phyloP scores from a whole-genome alignment of 2,888 invertebrate genomes.

The Agrypnus murinus region DNA sequence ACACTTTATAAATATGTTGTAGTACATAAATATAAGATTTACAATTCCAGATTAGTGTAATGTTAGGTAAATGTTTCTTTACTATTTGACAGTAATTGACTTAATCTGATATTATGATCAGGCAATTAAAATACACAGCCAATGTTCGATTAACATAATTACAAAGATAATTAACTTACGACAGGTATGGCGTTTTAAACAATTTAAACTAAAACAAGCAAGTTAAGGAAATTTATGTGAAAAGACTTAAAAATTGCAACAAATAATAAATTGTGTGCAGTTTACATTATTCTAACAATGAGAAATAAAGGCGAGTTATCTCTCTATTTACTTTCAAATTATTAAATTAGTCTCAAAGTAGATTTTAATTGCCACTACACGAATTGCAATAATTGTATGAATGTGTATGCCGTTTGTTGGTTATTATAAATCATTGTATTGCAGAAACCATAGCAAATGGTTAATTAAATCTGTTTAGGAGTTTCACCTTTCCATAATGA shows the following conservation, averaged over 20 bases:
- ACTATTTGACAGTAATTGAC: slow-evolving; percentile 27
- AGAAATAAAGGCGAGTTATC: slow-evolving; percentile 20
- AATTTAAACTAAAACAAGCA: slow-evolving; percentile 17
- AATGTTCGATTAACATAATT: slow-evolving; percentile 26
- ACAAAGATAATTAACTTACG: slow-evolving; percentile 23
- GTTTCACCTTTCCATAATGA: slow-evolving; percentile 34
- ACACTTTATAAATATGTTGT: too few relatives aligned
- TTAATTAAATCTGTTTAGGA: slow-evolving; percentile 33
- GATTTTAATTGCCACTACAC: slow-evolving; percentile 32
- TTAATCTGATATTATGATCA: slow-evolving; percentile 24
- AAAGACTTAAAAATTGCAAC: not conserved
- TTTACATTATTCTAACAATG: slow-evolving; percentile 5
- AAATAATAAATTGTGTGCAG: not conserved
- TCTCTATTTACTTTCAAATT: slow-evolving; percentile 38
- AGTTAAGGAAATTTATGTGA: too few relatives aligned
- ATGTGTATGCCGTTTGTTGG: slow-evolving; percentile 23
- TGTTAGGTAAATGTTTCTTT: slow-evolving; percentile 14
- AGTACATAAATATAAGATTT: too few relatives aligned
- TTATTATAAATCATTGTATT: slow-evolving; percentile 42
- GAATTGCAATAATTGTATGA: slow-evolving; percentile 26
- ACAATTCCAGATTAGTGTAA: not conserved
- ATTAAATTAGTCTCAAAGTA: slow-evolving; percentile 38
- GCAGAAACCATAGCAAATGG: slow-evolving; percentile 32
- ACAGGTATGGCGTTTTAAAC: slow-evolving; percentile 3
- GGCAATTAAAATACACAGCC: slow-evolving; percentile 9